Conservation (phyloP, 2,888 invertebrate genomes). For the Anoncus sp. region DNA sequence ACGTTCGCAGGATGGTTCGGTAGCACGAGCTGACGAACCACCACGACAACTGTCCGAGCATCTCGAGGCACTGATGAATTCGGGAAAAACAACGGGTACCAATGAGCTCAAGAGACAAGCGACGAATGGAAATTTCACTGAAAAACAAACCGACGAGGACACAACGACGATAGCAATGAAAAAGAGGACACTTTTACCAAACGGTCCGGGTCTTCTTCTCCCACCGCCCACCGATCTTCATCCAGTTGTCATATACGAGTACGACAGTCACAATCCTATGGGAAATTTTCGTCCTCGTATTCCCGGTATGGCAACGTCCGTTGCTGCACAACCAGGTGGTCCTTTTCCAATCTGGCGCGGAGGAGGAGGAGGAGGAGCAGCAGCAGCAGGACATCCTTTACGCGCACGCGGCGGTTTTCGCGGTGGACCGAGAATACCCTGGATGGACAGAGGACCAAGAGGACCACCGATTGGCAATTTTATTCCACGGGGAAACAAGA, state of each 20-base stretch:
- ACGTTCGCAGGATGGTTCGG: slow-evolving; percentile 55
- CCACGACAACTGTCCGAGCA: slow-evolving; percentile 75
- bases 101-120: slow-evolving; percentile 73
- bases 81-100: slow-evolving; percentile 57
- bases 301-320: slow-evolving; percentile 58
- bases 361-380: slow-evolving; percentile 67
- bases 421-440: slow-evolving; percentile 82
- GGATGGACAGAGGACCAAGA: slow-evolving; percentile 81
- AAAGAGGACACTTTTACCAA: slow-evolving; percentile 69
- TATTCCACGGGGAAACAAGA: slow-evolving; percentile 77
- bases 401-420: slow-evolving; percentile 82
- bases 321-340: slow-evolving; percentile 55
- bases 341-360: slow-evolving; percentile 82
- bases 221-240: slow-evolving; percentile 67
- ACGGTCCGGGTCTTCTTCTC: slow-evolving; percentile 70
- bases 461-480: slow-evolving; percentile 75
- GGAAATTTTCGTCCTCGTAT: slow-evolving; percentile 57
- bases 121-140: slow-evolving; percentile 71
- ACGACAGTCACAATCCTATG: slow-evolving; percentile 66
- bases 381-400: slow-evolving; percentile 62
- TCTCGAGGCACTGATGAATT: slow-evolving; percentile 75
- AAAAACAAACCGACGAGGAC: slow-evolving; percentile 66
- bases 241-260: slow-evolving; percentile 72
- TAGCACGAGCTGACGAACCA: slow-evolving; percentile 66
- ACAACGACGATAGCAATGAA: slow-evolving; percentile 57